A percentile compares a stretch with the other conserved stretches of the same genome.
Conservation (phyloP, 2,797 vertebrate genomes). For the Delichon dasypus region DNA sequence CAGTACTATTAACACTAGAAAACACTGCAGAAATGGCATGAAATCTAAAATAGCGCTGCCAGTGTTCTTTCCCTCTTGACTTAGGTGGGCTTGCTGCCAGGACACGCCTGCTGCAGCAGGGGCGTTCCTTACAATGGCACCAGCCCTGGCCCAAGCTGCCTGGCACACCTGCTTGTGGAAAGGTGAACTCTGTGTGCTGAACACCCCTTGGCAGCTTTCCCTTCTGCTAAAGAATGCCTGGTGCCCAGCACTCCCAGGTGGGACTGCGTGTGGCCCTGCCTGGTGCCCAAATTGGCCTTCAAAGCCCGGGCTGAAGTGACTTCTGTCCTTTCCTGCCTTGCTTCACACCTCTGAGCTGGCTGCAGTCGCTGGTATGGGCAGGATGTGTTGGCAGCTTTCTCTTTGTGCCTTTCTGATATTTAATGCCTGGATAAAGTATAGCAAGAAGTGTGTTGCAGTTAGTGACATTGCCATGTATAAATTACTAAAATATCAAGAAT, state of each 20-base stretch:
- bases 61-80: too few species aligned
- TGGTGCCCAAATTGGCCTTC: neutral
- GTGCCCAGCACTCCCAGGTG: neutral
- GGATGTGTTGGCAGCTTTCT: neutral
- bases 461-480: neutral
- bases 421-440: neutral
- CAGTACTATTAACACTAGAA: neutral
- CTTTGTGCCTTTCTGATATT: neutral
- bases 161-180: neutral
- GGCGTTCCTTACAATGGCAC: neutral
- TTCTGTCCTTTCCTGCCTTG: neutral
- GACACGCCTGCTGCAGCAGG: neutral
- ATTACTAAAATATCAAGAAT: neutral
- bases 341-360: neutral
- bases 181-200: neutral
- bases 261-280: neutral
- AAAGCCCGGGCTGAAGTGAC: neutral
- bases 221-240: neutral
- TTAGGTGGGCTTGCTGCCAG: neutral
- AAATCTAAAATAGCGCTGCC: neutral
- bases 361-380: fast-evolving
- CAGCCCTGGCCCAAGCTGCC: neutral
- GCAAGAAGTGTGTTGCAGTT: neutral
- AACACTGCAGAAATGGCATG: neutral
- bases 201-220: neutral